phyloP scores from a whole-genome alignment of 2,113 vertebrate genomes.

The Etheostoma spectabile region DNA sequence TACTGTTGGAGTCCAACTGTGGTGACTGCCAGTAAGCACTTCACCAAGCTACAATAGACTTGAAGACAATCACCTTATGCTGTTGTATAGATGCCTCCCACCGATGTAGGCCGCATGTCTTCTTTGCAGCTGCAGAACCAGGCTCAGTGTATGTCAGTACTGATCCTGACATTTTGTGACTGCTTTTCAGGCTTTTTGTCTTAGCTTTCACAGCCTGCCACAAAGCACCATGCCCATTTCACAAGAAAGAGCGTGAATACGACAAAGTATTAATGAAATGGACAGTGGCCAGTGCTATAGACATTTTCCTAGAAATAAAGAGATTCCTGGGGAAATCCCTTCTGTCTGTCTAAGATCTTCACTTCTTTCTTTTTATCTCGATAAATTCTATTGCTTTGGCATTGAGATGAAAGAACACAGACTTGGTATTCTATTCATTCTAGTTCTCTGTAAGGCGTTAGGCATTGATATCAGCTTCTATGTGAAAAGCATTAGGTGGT shows the following conservation, averaged over 20 bases:
- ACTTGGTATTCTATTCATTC: constrained; percentile 56
- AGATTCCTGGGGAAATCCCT: constrained; percentile 50
- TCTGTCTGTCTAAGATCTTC: constrained; percentile 56
- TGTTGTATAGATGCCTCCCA: constrained; percentile 75
- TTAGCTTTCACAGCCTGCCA: constrained; percentile 39
- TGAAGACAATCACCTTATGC: constrained; percentile 79
- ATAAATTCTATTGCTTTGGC: constrained; percentile 57
- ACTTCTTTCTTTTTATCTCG: constrained; percentile 43
- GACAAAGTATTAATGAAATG: constrained; percentile 69
- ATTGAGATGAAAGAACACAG: constrained; percentile 59
- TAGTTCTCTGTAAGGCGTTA: constrained; percentile 47
- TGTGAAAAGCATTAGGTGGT: constrained; percentile 63
- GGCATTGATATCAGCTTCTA: constrained; percentile 54
- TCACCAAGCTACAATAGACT: constrained; percentile 74
- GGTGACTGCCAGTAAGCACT: constrained; percentile 73
- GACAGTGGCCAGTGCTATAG: constrained; percentile 65
- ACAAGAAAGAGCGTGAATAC: constrained; percentile 55
- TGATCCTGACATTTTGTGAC: constrained; percentile 68
- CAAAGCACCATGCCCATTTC: constrained; percentile 57
- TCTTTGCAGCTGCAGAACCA: constrained; percentile 48
- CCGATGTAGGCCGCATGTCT: constrained; percentile 68
- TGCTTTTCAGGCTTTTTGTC: constrained; percentile 64
- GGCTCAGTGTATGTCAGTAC: constrained; percentile 51
- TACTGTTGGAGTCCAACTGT: constrained; percentile 60
- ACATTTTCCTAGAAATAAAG: constrained; percentile 24